These are phyloP conservation scores for Fragum fragum DNA, from an alignment of 2,888 invertebrate genomes.

Conservation along the genomic window DNA sequence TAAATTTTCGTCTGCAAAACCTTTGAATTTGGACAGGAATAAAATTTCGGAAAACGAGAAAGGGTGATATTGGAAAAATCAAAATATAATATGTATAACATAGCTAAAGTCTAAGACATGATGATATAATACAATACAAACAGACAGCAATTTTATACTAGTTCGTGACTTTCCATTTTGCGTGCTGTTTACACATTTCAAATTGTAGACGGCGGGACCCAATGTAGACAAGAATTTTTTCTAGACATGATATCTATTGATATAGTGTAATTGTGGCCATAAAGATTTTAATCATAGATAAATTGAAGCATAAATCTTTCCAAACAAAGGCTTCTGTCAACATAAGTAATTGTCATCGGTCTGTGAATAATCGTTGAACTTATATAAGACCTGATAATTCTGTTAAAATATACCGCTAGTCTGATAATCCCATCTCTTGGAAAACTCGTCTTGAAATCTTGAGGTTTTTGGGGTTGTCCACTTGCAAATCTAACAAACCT, in stretches of 20 bases:
- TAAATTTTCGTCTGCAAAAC: no score
- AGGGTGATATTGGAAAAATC: no score
- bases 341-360: background rate
- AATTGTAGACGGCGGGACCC: constrained; percentile 9
- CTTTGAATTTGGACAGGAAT: no score
- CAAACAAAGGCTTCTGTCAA: background rate
- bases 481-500: no score
- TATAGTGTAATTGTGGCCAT: constrained; percentile 17
- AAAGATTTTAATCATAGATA: constrained; percentile 24
- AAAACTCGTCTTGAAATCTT: no score
- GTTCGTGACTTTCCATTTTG: constrained; percentile 14
- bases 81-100: no score
- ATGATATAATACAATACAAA: background rate
- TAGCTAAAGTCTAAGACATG: no score
- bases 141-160: constrained; percentile 6
- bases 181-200: constrained; percentile 8
- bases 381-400: no score
- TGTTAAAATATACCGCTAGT: no score
- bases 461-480: no score
- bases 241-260: constrained; percentile 6
- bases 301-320: constrained; percentile 8
- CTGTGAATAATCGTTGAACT: background rate
- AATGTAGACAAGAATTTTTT: background rate
- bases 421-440: no score
- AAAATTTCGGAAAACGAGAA: no score